Evolutionary conservation across 2,888 invertebrate species (phyloP), one percentile per base, ranked within the genome.

Genomic region (Leptopilina drosophilae): DNA sequence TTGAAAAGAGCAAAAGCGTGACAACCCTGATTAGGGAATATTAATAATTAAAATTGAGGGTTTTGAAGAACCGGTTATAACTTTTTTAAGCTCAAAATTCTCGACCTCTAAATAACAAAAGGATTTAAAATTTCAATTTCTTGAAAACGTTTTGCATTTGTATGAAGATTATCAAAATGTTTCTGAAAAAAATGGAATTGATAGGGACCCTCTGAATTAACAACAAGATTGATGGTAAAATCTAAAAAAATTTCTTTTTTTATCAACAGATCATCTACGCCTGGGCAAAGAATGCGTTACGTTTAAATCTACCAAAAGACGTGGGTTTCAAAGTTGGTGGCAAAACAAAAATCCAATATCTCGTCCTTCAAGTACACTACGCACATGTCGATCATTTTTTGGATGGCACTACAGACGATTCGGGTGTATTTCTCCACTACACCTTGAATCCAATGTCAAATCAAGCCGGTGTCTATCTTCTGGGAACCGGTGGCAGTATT

Each of bases 361-460:
- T 99, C 78, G 98, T 99, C 0, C 93, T 99, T 59, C 99, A 99
- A 93, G 96, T 99, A 0, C 98, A 98, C 91, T 98, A 98, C 89
- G 95, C 95, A 84, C 93, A 94, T 81, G 92, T 94, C 12, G 93
- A 93, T 4, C 92, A 91, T 64, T 96, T 96, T 82, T 92, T 93
- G 88, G 97, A 95, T 90, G 95, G 95, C 14, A 94, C 94, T 85
- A 95, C 95, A 0, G 98, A 98, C 91, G 95, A 95, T 89, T 98
- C 98, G 0, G 98, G 98, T 9, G 94, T 98, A 46, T 94, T 95
- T 88, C 92, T 98, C 73, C 94, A 95, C 84, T 97, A 96, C 87
- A 97, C 97, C 0, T 94, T 94, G 86, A 91, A 93, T 87, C 95
- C 94, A 94, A 95, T 97, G 92, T 95, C 94, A 2, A 98, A 98